phyloP scores from a whole-genome alignment of 2,797 vertebrate genomes.

The Spheniscus humboldti region DNA sequence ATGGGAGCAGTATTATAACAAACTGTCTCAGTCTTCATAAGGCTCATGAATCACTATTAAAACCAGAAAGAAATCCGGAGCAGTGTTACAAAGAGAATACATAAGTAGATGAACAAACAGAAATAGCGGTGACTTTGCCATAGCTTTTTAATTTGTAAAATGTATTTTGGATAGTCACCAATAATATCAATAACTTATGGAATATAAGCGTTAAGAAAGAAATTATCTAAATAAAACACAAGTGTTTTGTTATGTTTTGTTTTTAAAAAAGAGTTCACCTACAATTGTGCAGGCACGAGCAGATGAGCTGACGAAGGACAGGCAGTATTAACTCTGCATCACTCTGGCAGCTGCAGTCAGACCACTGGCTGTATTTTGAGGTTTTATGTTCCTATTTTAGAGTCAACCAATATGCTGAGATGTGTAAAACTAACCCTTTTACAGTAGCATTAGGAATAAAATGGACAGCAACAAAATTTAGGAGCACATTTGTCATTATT shows the following conservation, averaged over 20 bases:
- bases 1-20: neutral
- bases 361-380: neutral
- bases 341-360: neutral
- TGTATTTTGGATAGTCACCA: neutral
- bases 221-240: neutral
- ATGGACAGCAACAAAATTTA: neutral
- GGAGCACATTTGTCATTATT: neutral
- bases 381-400: slow-evolving; percentile 7
- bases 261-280: neutral
- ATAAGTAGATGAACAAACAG: neutral
- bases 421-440: neutral
- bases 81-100: neutral
- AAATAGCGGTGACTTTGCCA: neutral
- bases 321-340: neutral
- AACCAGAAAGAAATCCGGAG: neutral
- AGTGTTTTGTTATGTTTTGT: neutral
- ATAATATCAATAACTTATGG: neutral
- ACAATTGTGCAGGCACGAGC: neutral
- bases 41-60: neutral
- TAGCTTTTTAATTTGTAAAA: neutral
- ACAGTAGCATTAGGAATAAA: neutral
- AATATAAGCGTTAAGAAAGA: neutral
- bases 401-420: neutral
- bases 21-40: neutral
- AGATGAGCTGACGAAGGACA: neutral